Evolutionary conservation across 2,113 vertebrate species (phyloP), one percentile per base, ranked within the genome.

Genomic region (Leptodactylus fuscus): DNA sequence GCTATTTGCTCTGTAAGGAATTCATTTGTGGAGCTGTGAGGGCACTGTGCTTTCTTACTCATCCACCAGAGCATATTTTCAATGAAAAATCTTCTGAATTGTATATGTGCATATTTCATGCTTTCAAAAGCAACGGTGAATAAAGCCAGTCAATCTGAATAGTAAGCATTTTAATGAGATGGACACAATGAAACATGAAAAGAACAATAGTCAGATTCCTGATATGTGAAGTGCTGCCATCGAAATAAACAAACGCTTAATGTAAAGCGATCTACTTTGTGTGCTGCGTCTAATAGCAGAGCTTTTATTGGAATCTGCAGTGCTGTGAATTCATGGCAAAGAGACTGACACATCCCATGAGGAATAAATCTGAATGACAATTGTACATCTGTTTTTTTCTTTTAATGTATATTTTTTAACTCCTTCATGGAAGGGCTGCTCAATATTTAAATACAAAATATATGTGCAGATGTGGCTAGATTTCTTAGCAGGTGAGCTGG

Each of bases 1-100:
- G 24, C 65, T 88, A 84, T 0, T 86, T 18, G 24, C 27, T 87
- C 38, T 81, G 49, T 73, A 82, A 87, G 53, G 58, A 89, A 88
- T 20, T 75, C 44, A 69, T 85, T 82, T 55, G 46, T 88, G 80
- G 29, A 77, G 41, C 65, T 83, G 55, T 1, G 13, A 70, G 74
- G 81, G 34, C 2, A 18, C 77, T 36, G 85, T 82, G 80, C 46
- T 53, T 46, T 32, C 36, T 85, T 71, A 87, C 69, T 84, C 58
- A 76, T 81, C 82, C 67, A 9, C 27, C n/a, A 62, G 3, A 62
- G 53, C 27, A 51, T 58, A 77, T 70, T 34, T 87, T 87, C 84
- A 85, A 88, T 74, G 44, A 51, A 88, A 1, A 86, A 62, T 10
- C 38, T 48, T 82, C 78, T 34, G 76, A 79, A 79, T 2, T 81